Evolutionary conservation across 2,113 vertebrate genomes (phyloP).

Genomic region (Choloepus hoffmanni): DNA sequence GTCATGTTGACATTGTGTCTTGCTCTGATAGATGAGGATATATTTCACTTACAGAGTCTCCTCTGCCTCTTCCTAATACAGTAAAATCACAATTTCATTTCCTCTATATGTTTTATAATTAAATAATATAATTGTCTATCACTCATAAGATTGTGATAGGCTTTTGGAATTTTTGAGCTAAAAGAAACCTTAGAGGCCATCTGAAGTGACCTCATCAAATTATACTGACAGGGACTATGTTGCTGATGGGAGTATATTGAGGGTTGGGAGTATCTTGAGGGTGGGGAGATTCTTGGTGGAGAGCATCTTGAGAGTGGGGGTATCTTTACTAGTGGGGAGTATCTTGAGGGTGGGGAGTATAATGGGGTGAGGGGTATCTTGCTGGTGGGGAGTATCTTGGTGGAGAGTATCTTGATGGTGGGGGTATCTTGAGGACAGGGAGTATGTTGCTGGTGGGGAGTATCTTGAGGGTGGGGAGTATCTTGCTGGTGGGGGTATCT

Average conservation of each 20-base stretch:
- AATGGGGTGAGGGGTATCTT: background rate
- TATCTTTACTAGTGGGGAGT: background rate
- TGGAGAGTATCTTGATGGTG: background rate
- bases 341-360: too few relatives aligned
- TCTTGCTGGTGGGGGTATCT: background rate
- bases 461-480: background rate
- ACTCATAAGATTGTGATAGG: background rate
- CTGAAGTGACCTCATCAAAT: background rate
- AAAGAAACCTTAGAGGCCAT: accelerated
- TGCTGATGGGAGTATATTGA: background rate
- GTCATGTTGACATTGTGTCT: background rate
- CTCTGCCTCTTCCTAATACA: background rate
- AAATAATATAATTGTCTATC: background rate
- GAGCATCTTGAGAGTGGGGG: too few relatives aligned
- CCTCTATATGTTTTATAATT: background rate
- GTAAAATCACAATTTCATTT: background rate
- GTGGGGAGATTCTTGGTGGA: background rate
- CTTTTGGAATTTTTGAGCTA: background rate
- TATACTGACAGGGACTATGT: background rate
- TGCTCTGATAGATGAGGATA: background rate
- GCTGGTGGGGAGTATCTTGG: background rate
- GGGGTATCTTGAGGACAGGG: too few relatives aligned
- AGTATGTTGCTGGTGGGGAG: background rate
- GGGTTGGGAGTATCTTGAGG: background rate
- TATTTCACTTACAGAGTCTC: too few relatives aligned